A percentile compares a stretch with the other conserved stretches of the same genome.
phyloP scores from a whole-genome alignment of 1,140 invertebrate species.

The Antheraea pernyi region DNA sequence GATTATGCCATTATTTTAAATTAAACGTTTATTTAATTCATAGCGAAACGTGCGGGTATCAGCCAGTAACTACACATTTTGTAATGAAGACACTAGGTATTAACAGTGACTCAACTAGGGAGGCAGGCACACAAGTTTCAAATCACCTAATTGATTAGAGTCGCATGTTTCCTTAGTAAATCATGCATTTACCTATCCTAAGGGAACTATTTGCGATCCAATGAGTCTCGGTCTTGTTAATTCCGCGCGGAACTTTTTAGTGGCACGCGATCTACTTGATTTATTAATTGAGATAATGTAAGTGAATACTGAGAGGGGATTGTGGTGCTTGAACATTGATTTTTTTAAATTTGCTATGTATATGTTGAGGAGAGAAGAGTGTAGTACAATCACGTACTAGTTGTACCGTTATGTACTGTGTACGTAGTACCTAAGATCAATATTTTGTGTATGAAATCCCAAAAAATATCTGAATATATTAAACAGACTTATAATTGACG shows the following conservation, averaged over 20 bases:
- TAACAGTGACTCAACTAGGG: background rate
- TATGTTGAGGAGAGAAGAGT: background rate
- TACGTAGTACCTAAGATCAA: too few species aligned
- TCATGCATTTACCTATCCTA: conserved; percentile 20
- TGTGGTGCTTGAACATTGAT: background rate
- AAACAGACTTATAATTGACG: too few species aligned
- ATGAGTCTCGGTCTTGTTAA: conserved; percentile 35
- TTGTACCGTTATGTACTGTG: too few species aligned
- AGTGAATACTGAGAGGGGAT: background rate
- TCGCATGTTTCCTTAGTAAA: conserved; percentile 34
- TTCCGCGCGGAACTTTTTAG: conserved; percentile 30
- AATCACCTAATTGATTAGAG: conserved; percentile 51
- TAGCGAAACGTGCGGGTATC: too few species aligned
- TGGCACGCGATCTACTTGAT: conserved; percentile 29
- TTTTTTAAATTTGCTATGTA: conserved; percentile 11
- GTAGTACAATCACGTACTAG: too few species aligned
- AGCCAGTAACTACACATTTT: too few species aligned
- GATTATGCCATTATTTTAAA: too few species aligned
- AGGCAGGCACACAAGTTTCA: conserved; percentile 29
- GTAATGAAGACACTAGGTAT: background rate
- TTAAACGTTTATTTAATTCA: too few species aligned
- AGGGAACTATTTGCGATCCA: conserved; percentile 33
- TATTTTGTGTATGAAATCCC: too few species aligned
- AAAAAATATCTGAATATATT: too few species aligned
- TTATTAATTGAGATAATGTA: conserved; percentile 3